phyloP scores from a whole-genome alignment of 2,113 vertebrate species.

The Antennarius striatus region DNA sequence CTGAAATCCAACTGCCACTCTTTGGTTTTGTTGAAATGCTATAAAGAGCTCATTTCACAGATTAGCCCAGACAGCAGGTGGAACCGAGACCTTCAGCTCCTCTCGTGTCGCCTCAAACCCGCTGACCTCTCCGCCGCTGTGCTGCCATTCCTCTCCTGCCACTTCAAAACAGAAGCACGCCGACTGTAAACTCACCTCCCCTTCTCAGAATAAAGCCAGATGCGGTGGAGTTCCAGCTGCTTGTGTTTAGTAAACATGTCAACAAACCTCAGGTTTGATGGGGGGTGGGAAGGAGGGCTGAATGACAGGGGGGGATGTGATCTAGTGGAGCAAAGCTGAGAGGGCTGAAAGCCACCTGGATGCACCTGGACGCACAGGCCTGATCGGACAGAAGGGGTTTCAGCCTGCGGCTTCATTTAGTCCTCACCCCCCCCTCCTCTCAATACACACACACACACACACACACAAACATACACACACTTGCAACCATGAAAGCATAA shows the following conservation, averaged over 20 bases:
- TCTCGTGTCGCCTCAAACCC: constrained; percentile 47
- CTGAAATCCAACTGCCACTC: constrained; percentile 9
- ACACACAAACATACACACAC: constrained; percentile 9
- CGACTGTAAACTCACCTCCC: constrained; percentile 44
- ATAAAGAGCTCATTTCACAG: constrained; percentile 28
- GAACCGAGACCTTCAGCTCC: constrained; percentile 23
- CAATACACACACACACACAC: constrained; percentile 28
- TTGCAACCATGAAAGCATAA: constrained; percentile 37
- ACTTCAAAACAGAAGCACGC: constrained; percentile 51
- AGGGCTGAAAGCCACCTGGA: constrained; percentile 59
- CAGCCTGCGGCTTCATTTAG: constrained; percentile 12
- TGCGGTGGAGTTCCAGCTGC: constrained; percentile 66
- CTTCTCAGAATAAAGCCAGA: constrained; percentile 53
- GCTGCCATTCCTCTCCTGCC: constrained; percentile 1
- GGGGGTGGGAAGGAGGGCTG: constrained; percentile 39
- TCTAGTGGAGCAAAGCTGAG: constrained; percentile 39
- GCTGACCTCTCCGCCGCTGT: constrained; percentile 24
- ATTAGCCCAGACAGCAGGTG: constrained; percentile 51
- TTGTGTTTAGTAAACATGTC: constrained; percentile 79
- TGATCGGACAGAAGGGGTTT: constrained; percentile 23
- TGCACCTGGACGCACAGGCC: constrained; percentile 36
- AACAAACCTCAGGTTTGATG: constrained; percentile 38
- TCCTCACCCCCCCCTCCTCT: constrained; percentile 29
- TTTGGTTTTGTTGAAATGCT: constrained; percentile 31
- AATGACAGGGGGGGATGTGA: constrained; percentile 10